Evolutionary conservation across 2,797 vertebrate species (phyloP), one percentile per base, ranked within the genome.

Genomic region (Acanthornis magna): DNA sequence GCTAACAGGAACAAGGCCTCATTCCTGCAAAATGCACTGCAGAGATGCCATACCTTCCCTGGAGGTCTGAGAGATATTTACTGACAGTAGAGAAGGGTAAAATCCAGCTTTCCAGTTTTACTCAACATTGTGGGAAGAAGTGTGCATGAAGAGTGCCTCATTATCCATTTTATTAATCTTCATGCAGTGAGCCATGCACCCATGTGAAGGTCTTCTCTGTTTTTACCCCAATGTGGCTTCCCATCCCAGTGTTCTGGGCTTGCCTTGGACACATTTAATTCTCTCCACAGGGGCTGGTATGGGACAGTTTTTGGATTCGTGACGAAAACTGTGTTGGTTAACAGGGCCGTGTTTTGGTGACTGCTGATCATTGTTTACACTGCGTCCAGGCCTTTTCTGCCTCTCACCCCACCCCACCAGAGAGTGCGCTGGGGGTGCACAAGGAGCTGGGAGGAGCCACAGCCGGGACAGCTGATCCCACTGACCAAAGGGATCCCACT

Each of bases 391-490:
- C 2, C 18, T 32, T 16, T 54, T 19, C 38, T 32, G 21, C 30
- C 63, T 22, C 34, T 54, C 60, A 34, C 1, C 0, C 4, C 3
- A 4, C 8, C 7, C 29, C 0, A 1, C 5, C 11, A 38, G n/a
- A 0, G 2, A 40, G 13, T 0, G 6, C 14, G 16, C 23, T 26
- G 19, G 34, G 36, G 14, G 6, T 22, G 53, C 48, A 18, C 23
- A 43, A n/a, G 29, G 13, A 29, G 1, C 0, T 54, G 34, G 10
- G 38, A 72, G 3, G 14, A n/a, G 12, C 25, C 26, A 43, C 2
- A 3, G 43, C 12, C 0, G 0, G 22, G 22, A 53, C 42, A 82
- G 19, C 47, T 11, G 47, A 50, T 32, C 36, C 23, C 50, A 29
- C 21, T 26, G 34, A 30, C 4, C 65, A 16, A 5, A 62, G 16